Evolutionary conservation across 1,140 invertebrate species (phyloP).

Genomic region (Luehdorfia chinensis): DNA sequence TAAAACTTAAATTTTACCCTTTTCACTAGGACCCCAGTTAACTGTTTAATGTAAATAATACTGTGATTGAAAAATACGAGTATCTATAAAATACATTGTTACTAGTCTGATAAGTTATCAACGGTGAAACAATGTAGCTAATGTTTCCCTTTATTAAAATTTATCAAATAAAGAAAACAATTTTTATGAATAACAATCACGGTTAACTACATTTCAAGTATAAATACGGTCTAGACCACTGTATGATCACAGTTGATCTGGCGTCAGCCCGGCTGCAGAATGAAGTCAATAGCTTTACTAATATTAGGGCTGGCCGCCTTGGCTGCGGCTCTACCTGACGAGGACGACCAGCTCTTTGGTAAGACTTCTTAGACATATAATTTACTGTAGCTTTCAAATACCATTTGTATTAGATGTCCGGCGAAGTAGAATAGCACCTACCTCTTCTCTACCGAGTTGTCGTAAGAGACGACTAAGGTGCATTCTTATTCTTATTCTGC

Average conservation of each 20-base stretch:
- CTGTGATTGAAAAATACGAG: too few species aligned
- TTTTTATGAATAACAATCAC: slow-evolving; percentile 16
- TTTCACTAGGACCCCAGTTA: too few species aligned
- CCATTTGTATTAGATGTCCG: too few species aligned
- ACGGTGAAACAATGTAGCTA: slow-evolving; percentile 9
- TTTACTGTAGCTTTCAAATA: too few species aligned
- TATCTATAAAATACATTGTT: too few species aligned
- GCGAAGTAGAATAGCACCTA: too few species aligned
- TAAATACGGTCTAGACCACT: slow-evolving; percentile 38
- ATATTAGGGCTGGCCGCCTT: slow-evolving; percentile 42
- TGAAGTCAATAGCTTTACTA: slow-evolving; percentile 44
- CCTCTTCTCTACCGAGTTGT: too few species aligned
- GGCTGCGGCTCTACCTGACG: slow-evolving; percentile 39
- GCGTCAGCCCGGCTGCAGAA: slow-evolving; percentile 29
- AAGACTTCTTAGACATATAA: slow-evolving; percentile 25
- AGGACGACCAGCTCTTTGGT: slow-evolving; percentile 34
- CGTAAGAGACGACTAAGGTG: too few species aligned
- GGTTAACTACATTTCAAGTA: slow-evolving; percentile 24
- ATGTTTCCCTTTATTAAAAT: not conserved
- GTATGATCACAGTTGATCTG: slow-evolving; percentile 44
- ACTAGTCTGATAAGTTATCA: slow-evolving; percentile 6
- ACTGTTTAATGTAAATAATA: too few species aligned
- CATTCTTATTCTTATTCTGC: too few species aligned
- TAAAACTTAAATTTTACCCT: too few species aligned
- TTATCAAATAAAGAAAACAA: slow-evolving; percentile 22